phyloP scores from a whole-genome alignment of 2,888 invertebrate genomes.

The Myopa testacea region DNA sequence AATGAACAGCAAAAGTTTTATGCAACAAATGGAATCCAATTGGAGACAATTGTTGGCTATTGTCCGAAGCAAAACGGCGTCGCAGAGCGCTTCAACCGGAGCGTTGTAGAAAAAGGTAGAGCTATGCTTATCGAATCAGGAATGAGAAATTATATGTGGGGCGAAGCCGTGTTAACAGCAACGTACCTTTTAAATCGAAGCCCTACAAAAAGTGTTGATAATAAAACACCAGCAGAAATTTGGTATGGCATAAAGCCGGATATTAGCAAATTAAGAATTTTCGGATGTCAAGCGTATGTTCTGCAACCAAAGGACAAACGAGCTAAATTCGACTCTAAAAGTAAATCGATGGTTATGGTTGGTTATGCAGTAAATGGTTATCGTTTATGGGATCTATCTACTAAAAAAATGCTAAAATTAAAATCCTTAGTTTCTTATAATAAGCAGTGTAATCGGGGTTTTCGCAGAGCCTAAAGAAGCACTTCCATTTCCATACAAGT shows the following conservation, averaged over 20 bases:
- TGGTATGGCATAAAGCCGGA: conserved; percentile 43
- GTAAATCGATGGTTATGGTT: conserved; percentile 34
- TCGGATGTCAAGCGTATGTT: conserved; percentile 47
- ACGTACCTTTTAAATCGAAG: conserved; percentile 34
- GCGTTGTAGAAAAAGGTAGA: conserved; percentile 38
- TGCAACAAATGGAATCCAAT: conserved; percentile 33
- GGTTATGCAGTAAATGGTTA: conserved; percentile 42
- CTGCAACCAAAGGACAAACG: conserved; percentile 47
- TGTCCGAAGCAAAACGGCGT: conserved; percentile 42
- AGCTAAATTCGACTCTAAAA: conserved; percentile 43
- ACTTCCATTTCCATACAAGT: no score
- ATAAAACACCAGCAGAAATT: conserved; percentile 46
- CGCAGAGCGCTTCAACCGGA: conserved; percentile 39
- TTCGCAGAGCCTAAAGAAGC: no score
- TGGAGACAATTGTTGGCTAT: conserved; percentile 43
- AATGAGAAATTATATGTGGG: conserved; percentile 41
- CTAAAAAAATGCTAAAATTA: no score
- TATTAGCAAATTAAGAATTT: conserved; percentile 45
- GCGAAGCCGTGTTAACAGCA: conserved; percentile 41
- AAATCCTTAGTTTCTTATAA: no score
- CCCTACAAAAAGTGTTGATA: conserved; percentile 27
- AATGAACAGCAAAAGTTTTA: conserved; percentile 40
- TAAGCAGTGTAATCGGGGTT: no score
- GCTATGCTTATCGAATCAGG: conserved; percentile 37
- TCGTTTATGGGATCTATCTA: conserved; percentile 35